Evolutionary conservation across 2,113 vertebrate species (phyloP), one percentile per base, ranked within the genome.

Genomic region (Clarias magur): DNA sequence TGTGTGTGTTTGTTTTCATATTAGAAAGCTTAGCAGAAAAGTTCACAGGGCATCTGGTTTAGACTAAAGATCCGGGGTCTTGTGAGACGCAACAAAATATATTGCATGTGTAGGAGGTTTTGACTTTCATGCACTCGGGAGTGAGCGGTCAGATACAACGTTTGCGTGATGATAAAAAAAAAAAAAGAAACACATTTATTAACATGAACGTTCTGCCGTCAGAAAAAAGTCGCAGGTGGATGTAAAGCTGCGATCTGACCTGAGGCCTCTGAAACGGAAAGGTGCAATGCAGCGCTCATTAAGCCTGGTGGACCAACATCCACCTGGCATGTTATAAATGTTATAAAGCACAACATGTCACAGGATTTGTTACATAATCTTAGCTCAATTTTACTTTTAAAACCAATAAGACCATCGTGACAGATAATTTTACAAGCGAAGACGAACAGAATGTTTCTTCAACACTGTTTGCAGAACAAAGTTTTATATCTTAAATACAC

Each of bases 101-200:
- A n/a, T 79, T 79, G 25, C 15, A 79, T 79, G 76, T 79, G 76
- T 79, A 25, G 53, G 53, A 79, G 76, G 53, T 79, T 79, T 56
- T 79, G 76, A 79, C 53, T 79, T 54, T 54, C 48, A 7, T 54
- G 75, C 48, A 78, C 48, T 78, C 4, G 19, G 1, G 19, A 75
- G 48, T n/a, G 42, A 78, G 42, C 34, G 19, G 73, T 76, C 38
- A 76, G 19, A 78, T 38, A 54, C 16, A 1, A 19, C 17, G 15
- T 23, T 75, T 53, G 72, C 2, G 3, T 75, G 72, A 25, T 42
- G 15, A 23, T 17, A 15, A 38, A 38, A 38, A 38, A 57, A 78
- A 78, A 54, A 38, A 38, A 57, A 78, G 54, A 54, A 56, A 3
- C 53, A 76, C 42, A 27, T 56, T 79, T 54, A 79, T 54, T 54